Evolutionary conservation across 1,140 invertebrate species (phyloP).

Genomic region (Procambarus virginalis): DNA sequence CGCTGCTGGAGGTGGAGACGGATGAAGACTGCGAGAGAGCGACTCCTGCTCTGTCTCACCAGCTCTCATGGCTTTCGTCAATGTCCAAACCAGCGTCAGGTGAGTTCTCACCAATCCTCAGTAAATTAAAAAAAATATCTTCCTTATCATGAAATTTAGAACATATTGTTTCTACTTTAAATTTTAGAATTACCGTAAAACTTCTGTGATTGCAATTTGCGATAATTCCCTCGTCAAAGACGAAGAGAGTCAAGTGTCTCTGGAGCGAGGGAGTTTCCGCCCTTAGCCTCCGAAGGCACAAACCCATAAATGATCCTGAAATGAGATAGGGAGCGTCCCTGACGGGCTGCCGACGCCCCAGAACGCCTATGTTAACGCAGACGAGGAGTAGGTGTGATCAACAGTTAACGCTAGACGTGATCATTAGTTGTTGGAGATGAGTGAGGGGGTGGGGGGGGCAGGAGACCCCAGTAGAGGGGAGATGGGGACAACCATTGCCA

Average conservation of each 20-base stretch:
- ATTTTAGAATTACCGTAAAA: too few species aligned
- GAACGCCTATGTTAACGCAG: background rate
- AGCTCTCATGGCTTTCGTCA: constrained; percentile 55
- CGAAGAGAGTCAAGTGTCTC: too few species aligned
- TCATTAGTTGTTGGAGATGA: background rate
- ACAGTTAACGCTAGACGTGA: background rate
- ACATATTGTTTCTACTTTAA: too few species aligned
- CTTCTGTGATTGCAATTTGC: too few species aligned
- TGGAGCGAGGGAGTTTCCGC: too few species aligned
- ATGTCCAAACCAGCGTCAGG: constrained; percentile 50
- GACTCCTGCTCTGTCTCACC: constrained; percentile 2
- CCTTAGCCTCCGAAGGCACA: too few species aligned
- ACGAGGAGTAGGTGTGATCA: background rate
- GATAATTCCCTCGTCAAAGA: too few species aligned
- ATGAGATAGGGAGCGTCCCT: too few species aligned
- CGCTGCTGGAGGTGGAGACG: background rate
- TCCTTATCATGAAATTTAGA: too few species aligned
- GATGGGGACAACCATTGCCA: background rate
- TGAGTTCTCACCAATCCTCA: background rate
- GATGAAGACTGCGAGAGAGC: background rate
- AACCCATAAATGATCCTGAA: too few species aligned
- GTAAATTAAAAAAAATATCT: too few species aligned
- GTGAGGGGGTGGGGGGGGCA: background rate
- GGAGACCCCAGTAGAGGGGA: background rate
- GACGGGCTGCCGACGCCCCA: too few species aligned